Evolutionary conservation across 2,113 vertebrate species (phyloP).

Genomic region (Boulengerochromis microlepis): DNA sequence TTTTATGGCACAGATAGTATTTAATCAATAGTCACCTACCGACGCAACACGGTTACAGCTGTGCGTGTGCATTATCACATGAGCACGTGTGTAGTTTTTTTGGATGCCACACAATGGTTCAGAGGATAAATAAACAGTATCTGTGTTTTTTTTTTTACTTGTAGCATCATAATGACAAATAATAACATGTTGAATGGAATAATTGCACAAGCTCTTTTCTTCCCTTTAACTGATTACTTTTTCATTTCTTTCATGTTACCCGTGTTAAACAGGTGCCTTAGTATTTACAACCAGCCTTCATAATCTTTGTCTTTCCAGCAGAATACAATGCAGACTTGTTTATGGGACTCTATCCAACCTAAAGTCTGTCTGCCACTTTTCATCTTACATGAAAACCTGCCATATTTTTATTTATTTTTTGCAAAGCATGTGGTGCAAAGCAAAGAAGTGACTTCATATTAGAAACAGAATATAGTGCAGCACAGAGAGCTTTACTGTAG

Average conservation of each 20-base stretch:
- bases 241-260: not conserved
- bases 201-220: not conserved
- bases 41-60: not conserved
- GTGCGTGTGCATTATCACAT: not conserved
- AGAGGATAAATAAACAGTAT: not conserved
- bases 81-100: not conserved
- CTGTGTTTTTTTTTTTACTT: not conserved
- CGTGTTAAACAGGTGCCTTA: not conserved
- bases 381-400: not conserved
- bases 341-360: not conserved
- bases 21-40: slow-evolving; percentile 49
- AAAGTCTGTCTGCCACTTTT: not conserved
- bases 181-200: not conserved
- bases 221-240: not conserved
- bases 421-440: not conserved
- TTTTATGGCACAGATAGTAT: slow-evolving; percentile 41
- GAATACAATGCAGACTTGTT: not conserved
- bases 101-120: not conserved
- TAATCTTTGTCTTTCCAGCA: not conserved
- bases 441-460: not conserved
- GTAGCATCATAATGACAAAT: not conserved
- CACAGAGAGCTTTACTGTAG: not conserved
- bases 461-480: not conserved
- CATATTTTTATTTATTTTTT: not conserved
- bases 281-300: not conserved